Evolutionary conservation across 2,888 invertebrate species (phyloP).

Genomic region (Drosophila neotestacea): DNA sequence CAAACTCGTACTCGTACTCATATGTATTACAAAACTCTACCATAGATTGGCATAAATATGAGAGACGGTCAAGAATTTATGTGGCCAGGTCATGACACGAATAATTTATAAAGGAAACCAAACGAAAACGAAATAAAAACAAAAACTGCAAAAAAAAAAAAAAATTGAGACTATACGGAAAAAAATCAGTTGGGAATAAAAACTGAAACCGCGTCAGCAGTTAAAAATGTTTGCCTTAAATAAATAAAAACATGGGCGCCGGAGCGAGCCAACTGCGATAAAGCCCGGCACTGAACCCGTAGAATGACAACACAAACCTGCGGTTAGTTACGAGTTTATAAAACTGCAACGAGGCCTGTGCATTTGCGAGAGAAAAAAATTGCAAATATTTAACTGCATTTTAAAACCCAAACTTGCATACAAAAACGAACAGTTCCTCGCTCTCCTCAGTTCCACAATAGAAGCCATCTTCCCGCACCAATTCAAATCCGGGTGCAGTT

Average conservation of each 20-base stretch:
- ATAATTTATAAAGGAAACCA: slow-evolving; percentile 65
- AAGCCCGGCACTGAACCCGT: slow-evolving; percentile 25
- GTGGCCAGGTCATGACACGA: slow-evolving; percentile 72
- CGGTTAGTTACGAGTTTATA: slow-evolving; percentile 78
- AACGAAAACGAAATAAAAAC: slow-evolving; percentile 18
- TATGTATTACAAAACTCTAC: slow-evolving; percentile 40
- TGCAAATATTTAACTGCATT: slow-evolving; percentile 72
- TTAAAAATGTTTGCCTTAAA: slow-evolving; percentile 71
- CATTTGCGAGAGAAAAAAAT: slow-evolving; percentile 47
- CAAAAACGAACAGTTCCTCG: slow-evolving; percentile 16
- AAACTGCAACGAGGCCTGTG: slow-evolving; percentile 55
- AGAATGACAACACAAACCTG: slow-evolving; percentile 71
- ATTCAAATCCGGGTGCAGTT: slow-evolving; percentile 39
- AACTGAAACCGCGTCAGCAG: slow-evolving; percentile 70
- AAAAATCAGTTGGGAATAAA: slow-evolving; percentile 30
- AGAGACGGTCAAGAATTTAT: slow-evolving; percentile 73
- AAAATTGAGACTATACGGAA: slow-evolving; percentile 1
- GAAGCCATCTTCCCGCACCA: slow-evolving; percentile 8
- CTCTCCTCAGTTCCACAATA: not conserved
- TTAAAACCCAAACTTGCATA: slow-evolving; percentile 48
- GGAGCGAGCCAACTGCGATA: slow-evolving; percentile 33
- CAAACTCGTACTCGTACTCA: not conserved
- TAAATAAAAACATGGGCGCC: slow-evolving; percentile 59
- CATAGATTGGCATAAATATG: slow-evolving; percentile 66
- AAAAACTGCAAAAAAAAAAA: slow-evolving; percentile 4